Percentiles rank a stretch among this genome's conserved stretches.
phyloP scores from a whole-genome alignment of 2,797 vertebrate genomes.

The Cichlasoma orientale region DNA sequence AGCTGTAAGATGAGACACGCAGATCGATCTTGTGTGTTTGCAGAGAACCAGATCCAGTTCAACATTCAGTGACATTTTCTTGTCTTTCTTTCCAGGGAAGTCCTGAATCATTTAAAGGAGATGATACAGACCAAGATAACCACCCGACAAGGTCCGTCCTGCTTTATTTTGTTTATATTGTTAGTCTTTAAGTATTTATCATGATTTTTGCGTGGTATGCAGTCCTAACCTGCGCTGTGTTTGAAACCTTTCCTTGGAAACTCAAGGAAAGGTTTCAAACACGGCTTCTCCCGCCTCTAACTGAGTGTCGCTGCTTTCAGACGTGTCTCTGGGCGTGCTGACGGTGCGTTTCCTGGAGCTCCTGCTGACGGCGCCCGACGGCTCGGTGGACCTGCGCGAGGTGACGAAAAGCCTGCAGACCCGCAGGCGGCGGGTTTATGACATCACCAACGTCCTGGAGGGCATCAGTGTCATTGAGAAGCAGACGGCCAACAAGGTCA shows the following conservation, averaged over 20 bases:
- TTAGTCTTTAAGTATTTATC: background rate
- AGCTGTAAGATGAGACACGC: background rate
- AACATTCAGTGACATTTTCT: background rate
- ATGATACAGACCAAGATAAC: background rate
- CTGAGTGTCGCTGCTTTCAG: constrained; percentile 44
- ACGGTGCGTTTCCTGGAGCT: constrained; percentile 89
- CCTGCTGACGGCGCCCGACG: constrained; percentile 80
- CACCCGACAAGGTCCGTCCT: background rate
- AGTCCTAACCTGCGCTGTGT: background rate
- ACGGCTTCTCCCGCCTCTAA: too few species aligned
- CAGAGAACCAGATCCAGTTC: too few species aligned
- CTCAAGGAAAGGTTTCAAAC: background rate
- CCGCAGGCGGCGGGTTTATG: constrained; percentile 86
- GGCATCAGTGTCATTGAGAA: constrained; percentile 87
- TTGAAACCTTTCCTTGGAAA: background rate
- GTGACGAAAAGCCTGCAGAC: constrained; percentile 81
- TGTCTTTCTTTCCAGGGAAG: background rate
- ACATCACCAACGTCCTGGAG: constrained; percentile 90
- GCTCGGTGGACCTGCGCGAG: constrained; percentile 87
- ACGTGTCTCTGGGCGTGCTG: constrained; percentile 83
- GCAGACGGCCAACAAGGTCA: constrained; percentile 85
- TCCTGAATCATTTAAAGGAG: background rate
- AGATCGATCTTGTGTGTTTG: too few species aligned
- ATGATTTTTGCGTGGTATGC: background rate
- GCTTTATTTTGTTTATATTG: background rate